These are phyloP conservation scores for Morus bassanus DNA, from an alignment of 2,797 vertebrate species.

Conservation along the genomic window DNA sequence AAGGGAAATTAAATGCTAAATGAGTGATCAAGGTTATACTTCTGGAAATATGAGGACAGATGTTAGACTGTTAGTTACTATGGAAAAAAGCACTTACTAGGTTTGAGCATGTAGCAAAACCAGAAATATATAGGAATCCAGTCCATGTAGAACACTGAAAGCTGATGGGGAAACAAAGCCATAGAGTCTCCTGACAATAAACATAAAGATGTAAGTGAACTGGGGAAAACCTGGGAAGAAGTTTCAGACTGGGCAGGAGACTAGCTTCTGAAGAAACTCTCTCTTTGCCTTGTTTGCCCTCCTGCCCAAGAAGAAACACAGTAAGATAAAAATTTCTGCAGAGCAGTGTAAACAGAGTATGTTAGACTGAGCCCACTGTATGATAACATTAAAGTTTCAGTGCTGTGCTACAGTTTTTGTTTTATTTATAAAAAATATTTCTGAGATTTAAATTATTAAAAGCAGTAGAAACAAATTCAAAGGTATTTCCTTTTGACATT, in stretches of 20 bases:
- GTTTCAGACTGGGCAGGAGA: not conserved
- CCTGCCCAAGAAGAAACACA: not conserved
- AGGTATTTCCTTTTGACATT: conserved; percentile 48
- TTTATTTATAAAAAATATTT: conserved; percentile 68
- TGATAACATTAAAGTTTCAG: conserved; percentile 48
- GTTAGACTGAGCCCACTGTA: conserved; percentile 1
- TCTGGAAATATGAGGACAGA: not conserved
- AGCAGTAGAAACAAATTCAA: conserved; percentile 53
- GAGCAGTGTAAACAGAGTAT: not conserved
- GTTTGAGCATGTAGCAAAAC: not conserved
- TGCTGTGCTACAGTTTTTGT: conserved; percentile 39
- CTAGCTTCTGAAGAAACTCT: not conserved
- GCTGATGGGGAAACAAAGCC: not conserved
- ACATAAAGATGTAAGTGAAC: not conserved
- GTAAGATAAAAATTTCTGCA: conserved; percentile 28
- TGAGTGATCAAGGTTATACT: not conserved
- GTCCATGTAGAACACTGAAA: not conserved
- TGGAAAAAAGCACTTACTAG: not conserved
- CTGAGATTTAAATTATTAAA: conserved; percentile 64
- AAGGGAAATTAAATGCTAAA: not conserved
- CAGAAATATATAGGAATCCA: not conserved
- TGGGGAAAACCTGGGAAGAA: not conserved
- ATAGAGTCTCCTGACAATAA: not conserved
- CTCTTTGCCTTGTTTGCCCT: not conserved
- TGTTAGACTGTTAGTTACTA: not conserved